phyloP scores from a whole-genome alignment of 2,113 vertebrate species.

The Ptyas mucosa region DNA sequence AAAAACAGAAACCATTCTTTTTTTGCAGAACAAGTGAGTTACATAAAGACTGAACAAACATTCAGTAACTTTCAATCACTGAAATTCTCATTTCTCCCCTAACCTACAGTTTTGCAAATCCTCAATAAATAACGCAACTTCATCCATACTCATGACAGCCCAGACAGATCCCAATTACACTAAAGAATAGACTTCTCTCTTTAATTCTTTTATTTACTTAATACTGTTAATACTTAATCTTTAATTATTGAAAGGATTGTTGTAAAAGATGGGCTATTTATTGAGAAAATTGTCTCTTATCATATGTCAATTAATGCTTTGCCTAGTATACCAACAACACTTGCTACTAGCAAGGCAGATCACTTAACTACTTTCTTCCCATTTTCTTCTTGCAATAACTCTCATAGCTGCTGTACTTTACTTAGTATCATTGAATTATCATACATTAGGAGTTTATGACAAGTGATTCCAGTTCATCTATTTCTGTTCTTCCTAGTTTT shows the following conservation, averaged over 20 bases:
- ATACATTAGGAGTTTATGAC: background rate
- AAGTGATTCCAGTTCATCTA: background rate
- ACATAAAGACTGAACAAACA: background rate
- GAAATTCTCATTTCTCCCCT: background rate
- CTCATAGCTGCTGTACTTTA: background rate
- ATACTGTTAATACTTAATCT: too few relatives aligned
- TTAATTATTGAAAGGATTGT: conserved; percentile 22
- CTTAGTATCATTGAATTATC: background rate
- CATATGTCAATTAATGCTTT: conserved; percentile 60
- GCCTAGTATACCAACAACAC: conserved; percentile 51
- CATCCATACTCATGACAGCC: conserved; percentile 4
- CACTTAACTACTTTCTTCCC: conserved; percentile 52
- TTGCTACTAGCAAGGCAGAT: conserved; percentile 43
- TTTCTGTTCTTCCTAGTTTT: background rate
- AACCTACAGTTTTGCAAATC: background rate
- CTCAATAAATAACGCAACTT: background rate
- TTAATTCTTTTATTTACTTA: conserved; percentile 30
- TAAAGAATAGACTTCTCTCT: background rate
- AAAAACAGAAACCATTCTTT: background rate
- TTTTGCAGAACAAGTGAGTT: background rate
- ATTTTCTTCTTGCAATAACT: conserved; percentile 24
- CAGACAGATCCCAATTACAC: background rate
- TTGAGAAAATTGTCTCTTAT: conserved; percentile 57
- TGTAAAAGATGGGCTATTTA: conserved; percentile 8
- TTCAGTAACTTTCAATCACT: background rate